phyloP scores from a whole-genome alignment of 2,113 vertebrate genomes.

The Rana temporaria region DNA sequence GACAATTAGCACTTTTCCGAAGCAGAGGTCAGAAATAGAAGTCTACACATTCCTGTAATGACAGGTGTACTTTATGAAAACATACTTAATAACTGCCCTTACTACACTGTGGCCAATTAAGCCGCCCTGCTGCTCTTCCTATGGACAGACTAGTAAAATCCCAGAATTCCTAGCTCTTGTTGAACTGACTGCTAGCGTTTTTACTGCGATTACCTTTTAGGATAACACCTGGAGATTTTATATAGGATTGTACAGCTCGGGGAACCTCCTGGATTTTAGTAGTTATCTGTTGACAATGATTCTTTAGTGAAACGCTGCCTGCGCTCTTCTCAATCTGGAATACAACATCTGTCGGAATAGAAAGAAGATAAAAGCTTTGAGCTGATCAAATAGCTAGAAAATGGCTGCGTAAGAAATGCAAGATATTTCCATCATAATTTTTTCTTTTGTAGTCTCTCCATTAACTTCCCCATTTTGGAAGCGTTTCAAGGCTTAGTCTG shows the following conservation, averaged over 20 bases:
- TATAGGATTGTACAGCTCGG: background rate
- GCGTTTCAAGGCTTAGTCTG: constrained; percentile 6
- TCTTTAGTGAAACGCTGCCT: background rate
- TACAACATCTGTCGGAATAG: constrained; percentile 32
- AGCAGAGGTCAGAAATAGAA: no score
- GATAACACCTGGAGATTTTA: background rate
- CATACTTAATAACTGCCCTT: no score
- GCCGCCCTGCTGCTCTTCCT: no score
- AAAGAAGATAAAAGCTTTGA: background rate
- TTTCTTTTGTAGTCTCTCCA: constrained; percentile 20
- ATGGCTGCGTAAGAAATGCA: background rate
- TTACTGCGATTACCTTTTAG: background rate
- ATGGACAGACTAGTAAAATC: no score
- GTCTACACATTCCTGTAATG: no score
- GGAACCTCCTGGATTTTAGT: constrained; percentile 24
- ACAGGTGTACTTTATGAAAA: no score
- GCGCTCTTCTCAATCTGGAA: background rate
- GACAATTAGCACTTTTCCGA: no score
- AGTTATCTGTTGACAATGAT: constrained; percentile 24
- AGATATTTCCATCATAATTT: background rate
- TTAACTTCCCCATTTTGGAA: constrained; percentile 31
- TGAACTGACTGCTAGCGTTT: background rate
- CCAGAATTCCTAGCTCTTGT: no score
- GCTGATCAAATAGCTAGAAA: constrained; percentile 18
- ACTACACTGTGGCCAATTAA: no score